A percentile compares a stretch with the other conserved stretches of the same genome.
Evolutionary conservation across 1,140 invertebrate genomes (phyloP).

Genomic region (Sycophaga agraensis): DNA sequence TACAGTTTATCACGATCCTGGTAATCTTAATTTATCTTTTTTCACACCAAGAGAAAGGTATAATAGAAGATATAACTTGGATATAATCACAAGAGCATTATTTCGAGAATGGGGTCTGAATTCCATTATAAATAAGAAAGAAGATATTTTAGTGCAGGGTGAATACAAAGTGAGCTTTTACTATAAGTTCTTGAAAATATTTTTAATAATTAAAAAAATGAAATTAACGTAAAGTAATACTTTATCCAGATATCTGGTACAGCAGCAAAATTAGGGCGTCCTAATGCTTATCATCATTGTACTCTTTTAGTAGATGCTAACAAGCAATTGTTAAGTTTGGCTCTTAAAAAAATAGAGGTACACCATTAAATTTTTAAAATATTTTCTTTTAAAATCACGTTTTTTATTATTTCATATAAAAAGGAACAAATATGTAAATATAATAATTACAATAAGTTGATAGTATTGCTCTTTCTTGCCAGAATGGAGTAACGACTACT

Average conservation of each 20-base stretch:
- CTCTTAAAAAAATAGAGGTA: slow-evolving; percentile 70
- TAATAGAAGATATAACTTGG: slow-evolving; percentile 81
- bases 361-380: slow-evolving; percentile 47
- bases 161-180: slow-evolving; percentile 74
- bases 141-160: slow-evolving; percentile 80
- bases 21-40: slow-evolving; percentile 92
- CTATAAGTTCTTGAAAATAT: neutral
- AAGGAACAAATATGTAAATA: neutral
- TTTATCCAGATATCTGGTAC: slow-evolving; percentile 87
- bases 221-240: no score
- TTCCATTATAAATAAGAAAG: slow-evolving; percentile 71
- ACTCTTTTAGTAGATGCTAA: slow-evolving; percentile 86
- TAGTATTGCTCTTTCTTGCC: slow-evolving; percentile 31
- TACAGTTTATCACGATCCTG: slow-evolving; percentile 92
- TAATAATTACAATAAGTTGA: neutral
- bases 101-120: slow-evolving; percentile 77
- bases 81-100: slow-evolving; percentile 78
- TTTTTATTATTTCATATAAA: neutral
- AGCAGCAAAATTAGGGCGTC: slow-evolving; percentile 82
- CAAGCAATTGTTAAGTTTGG: slow-evolving; percentile 68
- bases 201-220: neutral
- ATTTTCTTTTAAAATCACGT: neutral
- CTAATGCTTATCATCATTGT: slow-evolving; percentile 92
- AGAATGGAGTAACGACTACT: slow-evolving; percentile 69
- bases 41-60: slow-evolving; percentile 78